Base-by-base conservation (phyloP, 1,140 invertebrate genomes). In the Anadara kagoshimensis region DNA sequence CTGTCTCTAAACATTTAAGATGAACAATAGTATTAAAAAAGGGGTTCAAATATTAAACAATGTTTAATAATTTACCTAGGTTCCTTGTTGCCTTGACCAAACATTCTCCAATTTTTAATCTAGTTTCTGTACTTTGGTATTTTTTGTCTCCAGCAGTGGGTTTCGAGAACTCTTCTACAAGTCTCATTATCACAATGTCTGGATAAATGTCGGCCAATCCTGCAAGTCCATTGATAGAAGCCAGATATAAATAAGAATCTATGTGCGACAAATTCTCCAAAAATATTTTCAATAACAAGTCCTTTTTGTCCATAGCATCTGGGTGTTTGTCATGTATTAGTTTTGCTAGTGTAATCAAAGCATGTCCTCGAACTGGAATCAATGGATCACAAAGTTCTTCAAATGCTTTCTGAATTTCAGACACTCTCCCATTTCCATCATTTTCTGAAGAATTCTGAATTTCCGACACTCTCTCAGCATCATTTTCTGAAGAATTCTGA, bases 211-310 rank as follows among this genome's bases (percentile, higher is more conserved):
- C 89, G 49, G 92, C 92, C 53, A 96, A 85, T 20, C 92, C 87
- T 43, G 93, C 92, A 57, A 97, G 86, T 18, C 94, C 94, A 83
- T 94, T 93, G 22, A 96, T 93, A 14, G 95, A 93, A 56, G 92
- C 90, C 58, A 97, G 87, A 89, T 97, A 97, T 62, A 97, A 90
- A 86, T 95, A 97, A 0, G 95, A 95, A 86, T 97, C 96, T 43
- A 93, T 86, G 81, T 96, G 91, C 81, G 92, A 93, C 0, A 97
- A 85, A 90, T 94, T 93, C 87, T 94, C 92, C 71, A 87, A 41
- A 79, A 85, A 86, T 12, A 95, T 87, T 81, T 92, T 92, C 47
- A 95, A 89, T 26, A 96, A 73, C 75, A 92, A 90, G 68, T 93
- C 90, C 81, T 93, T 93, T 77, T 93, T 93, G 1, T 91, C 89